Evolutionary conservation across 1,140 invertebrate genomes (phyloP), one percentile per base, ranked within the genome.

Genomic region (Oryctes rhinoceros): DNA sequence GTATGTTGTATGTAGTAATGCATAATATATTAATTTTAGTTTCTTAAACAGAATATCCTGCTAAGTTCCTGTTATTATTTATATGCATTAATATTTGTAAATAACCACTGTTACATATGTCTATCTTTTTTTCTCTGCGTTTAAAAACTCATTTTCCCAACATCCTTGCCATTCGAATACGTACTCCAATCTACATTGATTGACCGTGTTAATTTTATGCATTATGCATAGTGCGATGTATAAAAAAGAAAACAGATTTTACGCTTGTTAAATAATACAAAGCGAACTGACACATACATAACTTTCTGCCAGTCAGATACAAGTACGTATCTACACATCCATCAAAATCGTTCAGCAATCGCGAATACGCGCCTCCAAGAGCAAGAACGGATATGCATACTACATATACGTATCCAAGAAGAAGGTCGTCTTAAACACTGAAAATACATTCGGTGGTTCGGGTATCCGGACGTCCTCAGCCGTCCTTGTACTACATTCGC

Each of bases 401-500:
- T 30, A 30, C 24, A 30, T 2, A 30, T 30, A 30, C 24, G 24
- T 59, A 59, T 59, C 18, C 53, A 59, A 59, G 53, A 59, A 59
- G 53, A 59, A 59, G 53, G 53, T 59, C 53, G 15, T 59, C 53
- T 59, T 18, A 59, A 53, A 18, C 53, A n/a, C 53, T 44, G 39
- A 59, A 59, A 59, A 59, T 59, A 59, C 53, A 59, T 59, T 59
- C 15, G 53, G 53, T 59, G 53, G 53, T 59, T 44, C 53, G 15
- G 53, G 53, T 59, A 59, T 15, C 53, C 53, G 53, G 53, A 59
- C 53, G 53, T 59, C 53, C 53, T 59, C 18, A 59, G n/a, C 53
- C 18, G 53, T 59, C 53, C 53, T 59, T 59, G 53, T 59, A 2
- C 53, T 59, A 59, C 53, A 59, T 59, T 59, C 18, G 18, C 53